Base-by-base conservation (phyloP, 2,888 invertebrate genomes). In the Hedychridium roseum region DNA sequence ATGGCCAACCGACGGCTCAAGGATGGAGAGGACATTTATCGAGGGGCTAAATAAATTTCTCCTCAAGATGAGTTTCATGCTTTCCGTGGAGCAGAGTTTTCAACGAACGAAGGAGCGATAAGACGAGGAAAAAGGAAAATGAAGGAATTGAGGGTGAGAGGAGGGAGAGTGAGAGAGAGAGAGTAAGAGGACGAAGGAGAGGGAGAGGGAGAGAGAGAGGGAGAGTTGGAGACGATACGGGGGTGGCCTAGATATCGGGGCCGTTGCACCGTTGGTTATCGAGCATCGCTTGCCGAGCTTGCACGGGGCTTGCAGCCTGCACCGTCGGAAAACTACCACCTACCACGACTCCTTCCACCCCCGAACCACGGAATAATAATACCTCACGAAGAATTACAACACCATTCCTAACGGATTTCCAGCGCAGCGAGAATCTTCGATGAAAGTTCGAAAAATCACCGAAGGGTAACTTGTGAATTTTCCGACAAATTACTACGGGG, bases 201-300 rank as follows among this genome's bases (percentile, higher is more conserved):
- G 11, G 7, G 15, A 2, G n/a, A 9, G 11, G 26, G 15, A 16
- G 2, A 9, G 15, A 3, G 9, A 12, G 31, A 16, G 31, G 15
- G 14, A 32, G 44, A 32, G 38, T 38, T 44, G 34, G 44, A 12
- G 39, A 44, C 52, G 46, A 57, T 52, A 51, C 51, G 52, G 58
- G 26, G 68, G 39, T 74, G 74, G 60, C 74, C 74, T 73, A 74
- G 71, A 73, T 75, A 69, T 51, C 65, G 70, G 71, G 74, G 71
- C 71, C 73, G 69, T 73, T 74, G 67, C 68, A 66, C 70, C 68
- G 46, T 64, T 60, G 61, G 66, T 66, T 74, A 75, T 74, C 66
- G 73, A 74, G 73, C 72, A 70, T 59, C 57, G 48, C n/a, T n/a
- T n/a, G n/a, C 54, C 56, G 64, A 63, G 65, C 66, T 62, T 60